These are phyloP conservation scores for Girardia tigrina DNA, from an alignment of 2,888 invertebrate species.

Conservation along the genomic window DNA sequence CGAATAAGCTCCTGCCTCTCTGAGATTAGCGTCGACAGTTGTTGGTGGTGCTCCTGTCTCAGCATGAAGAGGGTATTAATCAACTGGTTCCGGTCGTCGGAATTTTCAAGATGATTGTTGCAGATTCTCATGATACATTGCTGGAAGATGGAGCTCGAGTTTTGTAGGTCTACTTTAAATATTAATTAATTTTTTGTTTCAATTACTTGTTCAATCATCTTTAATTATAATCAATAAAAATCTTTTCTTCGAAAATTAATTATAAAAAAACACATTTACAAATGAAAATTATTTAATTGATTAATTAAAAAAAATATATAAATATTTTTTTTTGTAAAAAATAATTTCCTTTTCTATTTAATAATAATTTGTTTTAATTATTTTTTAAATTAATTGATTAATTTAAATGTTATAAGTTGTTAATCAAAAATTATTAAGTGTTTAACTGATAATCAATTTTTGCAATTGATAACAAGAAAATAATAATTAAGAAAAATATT, in stretches of 20 bases:
- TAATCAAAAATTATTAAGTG: too few relatives aligned
- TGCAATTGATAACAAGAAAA: too few relatives aligned
- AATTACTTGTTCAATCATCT: background rate
- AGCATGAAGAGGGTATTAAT: slow-evolving; percentile 5
- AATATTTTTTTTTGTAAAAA: too few relatives aligned
- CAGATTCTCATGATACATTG: slow-evolving; percentile 2
- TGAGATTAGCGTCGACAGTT: background rate
- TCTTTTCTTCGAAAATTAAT: background rate
- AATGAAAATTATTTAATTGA: background rate
- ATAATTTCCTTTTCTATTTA: too few relatives aligned
- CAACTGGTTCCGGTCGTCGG: slow-evolving; percentile 6
- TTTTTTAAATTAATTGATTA: background rate
- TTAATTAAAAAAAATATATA: too few relatives aligned
- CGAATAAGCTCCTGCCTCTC: background rate
- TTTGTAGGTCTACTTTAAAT: background rate
- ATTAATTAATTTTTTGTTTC: background rate
- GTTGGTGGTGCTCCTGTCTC: slow-evolving; percentile 2
- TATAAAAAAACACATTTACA: background rate
- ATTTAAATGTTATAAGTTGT: too few relatives aligned
- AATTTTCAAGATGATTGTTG: slow-evolving; percentile 8
- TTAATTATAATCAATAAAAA: background rate
- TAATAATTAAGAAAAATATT: too few relatives aligned
- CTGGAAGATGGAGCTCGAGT: background rate
- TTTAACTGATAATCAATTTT: too few relatives aligned
- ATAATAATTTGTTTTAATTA: too few relatives aligned